Conservation (phyloP, 2,888 invertebrate genomes). For the Synanthedon andrenaeformis region DNA sequence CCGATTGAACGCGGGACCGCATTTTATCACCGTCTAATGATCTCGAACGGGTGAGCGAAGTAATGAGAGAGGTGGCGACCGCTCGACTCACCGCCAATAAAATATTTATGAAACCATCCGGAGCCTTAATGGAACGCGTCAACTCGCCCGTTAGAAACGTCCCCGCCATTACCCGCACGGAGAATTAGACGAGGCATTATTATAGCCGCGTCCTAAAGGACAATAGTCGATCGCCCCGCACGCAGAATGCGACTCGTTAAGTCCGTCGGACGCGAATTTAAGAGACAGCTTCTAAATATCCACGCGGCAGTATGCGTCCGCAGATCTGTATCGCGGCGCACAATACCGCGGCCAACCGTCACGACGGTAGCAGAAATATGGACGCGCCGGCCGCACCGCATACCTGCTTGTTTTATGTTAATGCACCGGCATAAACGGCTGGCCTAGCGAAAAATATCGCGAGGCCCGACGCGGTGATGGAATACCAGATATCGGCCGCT, state of each 20-base stretch:
- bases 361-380: slow-evolving; percentile 65
- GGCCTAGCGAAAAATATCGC: slow-evolving; percentile 47
- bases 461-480: slow-evolving; percentile 39
- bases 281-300: slow-evolving; percentile 67
- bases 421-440: slow-evolving; percentile 50
- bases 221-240: slow-evolving; percentile 47
- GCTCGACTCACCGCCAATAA: slow-evolving; percentile 44
- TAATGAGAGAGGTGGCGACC: slow-evolving; percentile 53
- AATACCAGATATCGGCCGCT: slow-evolving; percentile 39
- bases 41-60: slow-evolving; percentile 31
- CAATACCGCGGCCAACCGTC: slow-evolving; percentile 59
- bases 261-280: slow-evolving; percentile 53
- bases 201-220: slow-evolving; percentile 25
- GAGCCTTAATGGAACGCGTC: slow-evolving; percentile 52
- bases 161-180: slow-evolving; percentile 32
- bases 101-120: slow-evolving; percentile 63
- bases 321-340: slow-evolving; percentile 64
- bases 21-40: slow-evolving; percentile 64
- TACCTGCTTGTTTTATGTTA: slow-evolving; percentile 66
- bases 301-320: slow-evolving; percentile 55
- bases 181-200: slow-evolving; percentile 22
- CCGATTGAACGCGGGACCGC: slow-evolving; percentile 36
- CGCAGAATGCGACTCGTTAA: slow-evolving; percentile 63
- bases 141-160: slow-evolving; percentile 31
- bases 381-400: slow-evolving; percentile 37